A percentile compares a stretch with the other conserved stretches of the same genome.
These are phyloP conservation scores for Porites rus DNA, from an alignment of 92 coral and sea anemone species.

Conservation along the genomic window DNA sequence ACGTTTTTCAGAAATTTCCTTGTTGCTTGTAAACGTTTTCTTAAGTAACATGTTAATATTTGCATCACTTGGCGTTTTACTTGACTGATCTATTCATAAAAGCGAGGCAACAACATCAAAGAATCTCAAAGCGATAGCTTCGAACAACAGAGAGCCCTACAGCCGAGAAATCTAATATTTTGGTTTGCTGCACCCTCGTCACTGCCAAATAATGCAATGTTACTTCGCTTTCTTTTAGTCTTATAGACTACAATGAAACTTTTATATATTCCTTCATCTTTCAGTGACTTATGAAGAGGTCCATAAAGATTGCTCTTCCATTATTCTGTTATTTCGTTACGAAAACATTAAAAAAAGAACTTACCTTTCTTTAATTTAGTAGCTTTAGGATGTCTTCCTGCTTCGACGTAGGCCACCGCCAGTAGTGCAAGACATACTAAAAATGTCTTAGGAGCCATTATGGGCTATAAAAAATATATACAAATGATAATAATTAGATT, in stretches of 20 bases:
- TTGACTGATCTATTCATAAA: not conserved
- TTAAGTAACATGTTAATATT: not conserved
- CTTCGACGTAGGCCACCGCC: conserved; percentile 73
- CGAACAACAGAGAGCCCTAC: not conserved
- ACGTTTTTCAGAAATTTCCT: not conserved
- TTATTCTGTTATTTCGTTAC: not conserved
- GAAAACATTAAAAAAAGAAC: not conserved
- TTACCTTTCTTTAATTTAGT: conserved; percentile 73
- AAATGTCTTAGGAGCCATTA: conserved; percentile 85
- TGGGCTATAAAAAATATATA: conserved; percentile 50
- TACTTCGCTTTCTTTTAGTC: not conserved
- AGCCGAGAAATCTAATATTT: no score
- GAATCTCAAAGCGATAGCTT: not conserved
- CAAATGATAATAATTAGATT: not conserved
- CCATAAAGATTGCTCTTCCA: not conserved
- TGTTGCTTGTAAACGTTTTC: not conserved
- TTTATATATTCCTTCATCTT: not conserved
- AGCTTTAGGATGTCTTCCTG: conserved; percentile 78
- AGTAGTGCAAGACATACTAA: conserved; percentile 66
- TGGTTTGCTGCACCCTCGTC: no score
- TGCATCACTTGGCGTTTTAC: not conserved
- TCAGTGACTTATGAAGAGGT: not conserved
- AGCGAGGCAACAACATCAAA: not conserved
- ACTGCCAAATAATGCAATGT: no score
- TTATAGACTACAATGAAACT: not conserved